Evolutionary conservation across 2,113 vertebrate genomes (phyloP).

Genomic region (Bos javanicus): DNA sequence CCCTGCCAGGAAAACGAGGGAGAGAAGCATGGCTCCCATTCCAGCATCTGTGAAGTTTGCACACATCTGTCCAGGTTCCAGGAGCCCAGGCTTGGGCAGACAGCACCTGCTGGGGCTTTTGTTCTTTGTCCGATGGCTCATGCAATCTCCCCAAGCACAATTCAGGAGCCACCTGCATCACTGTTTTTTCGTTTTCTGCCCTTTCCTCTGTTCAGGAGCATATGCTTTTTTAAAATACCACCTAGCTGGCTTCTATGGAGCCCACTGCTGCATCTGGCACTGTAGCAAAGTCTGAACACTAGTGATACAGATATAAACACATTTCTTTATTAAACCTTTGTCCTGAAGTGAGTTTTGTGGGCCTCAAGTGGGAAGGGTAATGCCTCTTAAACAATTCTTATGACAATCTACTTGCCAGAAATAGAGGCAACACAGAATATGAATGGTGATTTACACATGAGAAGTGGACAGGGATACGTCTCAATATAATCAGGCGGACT

Average conservation of each 20-base stretch:
- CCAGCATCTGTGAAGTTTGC: not conserved
- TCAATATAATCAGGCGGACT: not conserved
- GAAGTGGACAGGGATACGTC: not conserved
- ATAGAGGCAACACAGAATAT: not conserved
- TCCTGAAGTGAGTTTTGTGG: not conserved
- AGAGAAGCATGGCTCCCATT: not conserved
- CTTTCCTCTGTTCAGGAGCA: not conserved
- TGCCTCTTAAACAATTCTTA: not conserved
- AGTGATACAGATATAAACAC: not conserved
- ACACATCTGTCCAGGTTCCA: not conserved
- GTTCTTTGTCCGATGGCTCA: not conserved
- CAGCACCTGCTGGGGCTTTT: not conserved
- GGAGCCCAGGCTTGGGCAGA: too few relatives aligned
- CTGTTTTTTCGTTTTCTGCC: not conserved
- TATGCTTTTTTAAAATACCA: not conserved
- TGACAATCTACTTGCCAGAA: not conserved
- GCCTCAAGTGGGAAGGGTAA: not conserved
- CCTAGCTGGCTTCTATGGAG: not conserved
- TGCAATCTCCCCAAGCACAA: not conserved
- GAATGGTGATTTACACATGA: not conserved
- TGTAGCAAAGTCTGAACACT: not conserved
- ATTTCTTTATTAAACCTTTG: not conserved
- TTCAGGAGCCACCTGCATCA: not conserved
- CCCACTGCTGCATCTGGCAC: not conserved
- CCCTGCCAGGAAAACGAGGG: too few relatives aligned